Conservation (phyloP, 2,113 vertebrate genomes). For the Ceuthmochares aereus region DNA sequence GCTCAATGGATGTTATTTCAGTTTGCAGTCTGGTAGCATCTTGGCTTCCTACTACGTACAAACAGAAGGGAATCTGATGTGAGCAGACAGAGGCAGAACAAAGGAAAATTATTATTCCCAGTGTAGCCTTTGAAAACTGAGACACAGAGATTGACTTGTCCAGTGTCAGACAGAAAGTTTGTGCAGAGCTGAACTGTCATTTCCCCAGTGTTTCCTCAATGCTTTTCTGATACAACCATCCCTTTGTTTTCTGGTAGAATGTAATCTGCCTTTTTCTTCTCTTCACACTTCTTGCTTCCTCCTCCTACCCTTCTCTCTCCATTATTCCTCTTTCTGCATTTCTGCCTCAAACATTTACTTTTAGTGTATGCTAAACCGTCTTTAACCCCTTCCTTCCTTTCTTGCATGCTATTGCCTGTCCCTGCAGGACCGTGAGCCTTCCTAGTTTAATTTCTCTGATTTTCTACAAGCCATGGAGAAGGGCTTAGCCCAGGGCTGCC, state of each 20-base stretch:
- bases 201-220: neutral
- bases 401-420: neutral
- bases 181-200: neutral
- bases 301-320: neutral
- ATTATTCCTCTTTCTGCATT: slow-evolving; percentile 26
- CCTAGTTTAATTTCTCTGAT: neutral
- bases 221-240: slow-evolving; percentile 33
- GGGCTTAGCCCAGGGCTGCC: neutral
- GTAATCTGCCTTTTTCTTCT: slow-evolving; percentile 39
- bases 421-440: neutral
- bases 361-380: neutral
- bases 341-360: slow-evolving; percentile 49
- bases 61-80: neutral
- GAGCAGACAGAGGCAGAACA: slow-evolving; percentile 27
- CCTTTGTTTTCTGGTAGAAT: slow-evolving; percentile 36
- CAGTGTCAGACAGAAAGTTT: slow-evolving; percentile 49
- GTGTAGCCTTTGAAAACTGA: slow-evolving; percentile 12
- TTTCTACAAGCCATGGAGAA: neutral
- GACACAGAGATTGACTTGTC: slow-evolving; percentile 48
- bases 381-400: slow-evolving; percentile 41
- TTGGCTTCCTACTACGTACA: neutral
- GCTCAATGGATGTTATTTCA: neutral
- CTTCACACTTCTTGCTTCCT: slow-evolving; percentile 38
- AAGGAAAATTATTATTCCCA: slow-evolving; percentile 24
- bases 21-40: neutral